A percentile compares a stretch with the other conserved stretches of the same genome.
Evolutionary conservation across 2,888 invertebrate genomes (phyloP).

Genomic region (Andrena minutula): DNA sequence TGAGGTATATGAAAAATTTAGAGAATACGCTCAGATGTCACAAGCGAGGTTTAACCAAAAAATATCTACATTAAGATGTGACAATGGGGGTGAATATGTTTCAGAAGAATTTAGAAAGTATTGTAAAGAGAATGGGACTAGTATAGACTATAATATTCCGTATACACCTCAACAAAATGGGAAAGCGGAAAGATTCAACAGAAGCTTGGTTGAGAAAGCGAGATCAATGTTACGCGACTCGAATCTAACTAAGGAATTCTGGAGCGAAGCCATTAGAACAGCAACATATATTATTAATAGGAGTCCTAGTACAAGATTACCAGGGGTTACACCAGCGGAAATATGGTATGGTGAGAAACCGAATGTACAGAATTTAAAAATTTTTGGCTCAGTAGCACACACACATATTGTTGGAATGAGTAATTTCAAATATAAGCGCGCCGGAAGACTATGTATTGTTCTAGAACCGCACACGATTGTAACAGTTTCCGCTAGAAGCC

Average conservation of each 20-base stretch:
- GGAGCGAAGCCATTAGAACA: conserved; percentile 6
- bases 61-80: conserved; percentile 15
- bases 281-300: conserved; percentile 19
- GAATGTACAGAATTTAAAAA: conserved; percentile 2
- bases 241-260: neutral
- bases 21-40: conserved; percentile 6
- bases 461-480: too few species aligned
- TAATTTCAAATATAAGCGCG: too few species aligned
- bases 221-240: conserved; percentile 9
- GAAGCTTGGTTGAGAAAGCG: neutral
- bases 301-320: neutral
- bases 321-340: conserved; percentile 7
- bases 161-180: conserved; percentile 21
- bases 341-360: conserved; percentile 18
- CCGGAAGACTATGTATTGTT: too few species aligned
- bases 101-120: neutral
- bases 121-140: neutral
- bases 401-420: neutral
- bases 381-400: conserved; percentile 19
- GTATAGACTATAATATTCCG: conserved; percentile 1
- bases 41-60: neutral
- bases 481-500: too few species aligned
- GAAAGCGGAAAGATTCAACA: conserved; percentile 17
- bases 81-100: conserved; percentile 14
- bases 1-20: conserved; percentile 9